These are phyloP conservation scores for Phragmatobia fuliginosa DNA, from an alignment of 2,888 invertebrate species.

Conservation along the genomic window DNA sequence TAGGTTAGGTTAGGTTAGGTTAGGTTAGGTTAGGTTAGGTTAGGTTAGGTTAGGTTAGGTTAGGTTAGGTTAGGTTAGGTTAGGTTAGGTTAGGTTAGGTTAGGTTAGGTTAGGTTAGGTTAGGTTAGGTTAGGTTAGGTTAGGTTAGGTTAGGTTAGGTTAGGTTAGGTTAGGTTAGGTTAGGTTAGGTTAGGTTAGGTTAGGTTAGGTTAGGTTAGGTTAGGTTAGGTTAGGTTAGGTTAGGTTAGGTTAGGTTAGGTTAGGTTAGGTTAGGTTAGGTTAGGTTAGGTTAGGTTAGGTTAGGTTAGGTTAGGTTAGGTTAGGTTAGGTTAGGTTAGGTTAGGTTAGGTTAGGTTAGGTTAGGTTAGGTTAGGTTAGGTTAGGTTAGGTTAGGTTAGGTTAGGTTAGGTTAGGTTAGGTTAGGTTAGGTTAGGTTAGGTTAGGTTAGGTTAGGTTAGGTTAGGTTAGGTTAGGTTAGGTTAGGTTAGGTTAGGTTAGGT, in stretches of 20 bases:
- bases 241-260: constrained; percentile 28
- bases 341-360: constrained; percentile 26
- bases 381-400: constrained; percentile 28
- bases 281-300: constrained; percentile 31
- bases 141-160: constrained; percentile 25
- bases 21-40: constrained; percentile 32
- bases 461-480: constrained; percentile 21
- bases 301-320: constrained; percentile 30
- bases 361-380: constrained; percentile 24
- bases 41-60: constrained; percentile 21
- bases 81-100: constrained; percentile 25
- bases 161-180: constrained; percentile 19
- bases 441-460: constrained; percentile 27
- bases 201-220: constrained; percentile 23
- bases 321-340: constrained; percentile 29
- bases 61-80: constrained; percentile 26
- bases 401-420: constrained; percentile 22
- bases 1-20: constrained; percentile 32
- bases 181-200: constrained; percentile 28
- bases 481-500: constrained; percentile 29
- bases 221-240: constrained; percentile 23
- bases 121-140: constrained; percentile 28
- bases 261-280: constrained; percentile 26
- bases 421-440: constrained; percentile 29
- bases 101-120: constrained; percentile 29